Evolutionary conservation across 2,797 vertebrate species (phyloP).

Genomic region (Rhinatrema bivittatum): DNA sequence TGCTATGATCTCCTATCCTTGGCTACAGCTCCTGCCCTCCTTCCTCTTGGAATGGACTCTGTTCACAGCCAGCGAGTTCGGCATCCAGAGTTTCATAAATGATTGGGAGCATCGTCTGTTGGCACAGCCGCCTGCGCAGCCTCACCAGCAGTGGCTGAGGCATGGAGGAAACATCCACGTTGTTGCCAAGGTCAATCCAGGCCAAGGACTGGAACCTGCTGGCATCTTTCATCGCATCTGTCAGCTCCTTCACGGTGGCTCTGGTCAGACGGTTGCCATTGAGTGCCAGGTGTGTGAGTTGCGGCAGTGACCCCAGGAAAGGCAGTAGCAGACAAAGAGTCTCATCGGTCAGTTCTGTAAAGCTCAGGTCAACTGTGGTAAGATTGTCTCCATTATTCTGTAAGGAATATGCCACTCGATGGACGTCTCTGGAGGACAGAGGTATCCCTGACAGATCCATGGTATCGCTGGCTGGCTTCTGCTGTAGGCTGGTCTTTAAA

Average conservation of each 20-base stretch:
- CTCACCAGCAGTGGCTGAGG: slow-evolving; percentile 84
- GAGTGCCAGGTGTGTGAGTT: slow-evolving; percentile 81
- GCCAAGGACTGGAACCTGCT: slow-evolving; percentile 74
- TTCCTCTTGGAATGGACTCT: slow-evolving; percentile 68
- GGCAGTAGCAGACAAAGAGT: slow-evolving; percentile 71
- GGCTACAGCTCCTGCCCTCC: too few species aligned
- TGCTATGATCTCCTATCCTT: too few species aligned
- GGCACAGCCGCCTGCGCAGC: slow-evolving; percentile 77
- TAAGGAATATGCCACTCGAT: slow-evolving; percentile 75
- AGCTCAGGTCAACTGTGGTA: slow-evolving; percentile 81
- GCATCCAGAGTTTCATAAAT: slow-evolving; percentile 79
- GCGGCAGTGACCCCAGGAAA: slow-evolving; percentile 66
- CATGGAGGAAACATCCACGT: slow-evolving; percentile 84
- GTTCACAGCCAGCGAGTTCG: slow-evolving; percentile 57
- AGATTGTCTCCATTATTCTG: slow-evolving; percentile 71
- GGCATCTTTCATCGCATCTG: slow-evolving; percentile 79
- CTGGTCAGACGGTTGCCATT: slow-evolving; percentile 81
- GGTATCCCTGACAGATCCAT: slow-evolving; percentile 78
- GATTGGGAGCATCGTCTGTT: slow-evolving; percentile 80
- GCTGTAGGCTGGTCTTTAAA: slow-evolving; percentile 81
- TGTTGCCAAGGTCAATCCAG: slow-evolving; percentile 91
- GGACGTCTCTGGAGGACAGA: slow-evolving; percentile 65
- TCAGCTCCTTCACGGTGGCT: slow-evolving; percentile 75
- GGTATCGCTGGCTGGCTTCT: slow-evolving; percentile 70
- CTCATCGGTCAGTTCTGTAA: slow-evolving; percentile 78